Base-by-base conservation (phyloP, 2,888 invertebrate genomes). In the Diaphora mendica region DNA sequence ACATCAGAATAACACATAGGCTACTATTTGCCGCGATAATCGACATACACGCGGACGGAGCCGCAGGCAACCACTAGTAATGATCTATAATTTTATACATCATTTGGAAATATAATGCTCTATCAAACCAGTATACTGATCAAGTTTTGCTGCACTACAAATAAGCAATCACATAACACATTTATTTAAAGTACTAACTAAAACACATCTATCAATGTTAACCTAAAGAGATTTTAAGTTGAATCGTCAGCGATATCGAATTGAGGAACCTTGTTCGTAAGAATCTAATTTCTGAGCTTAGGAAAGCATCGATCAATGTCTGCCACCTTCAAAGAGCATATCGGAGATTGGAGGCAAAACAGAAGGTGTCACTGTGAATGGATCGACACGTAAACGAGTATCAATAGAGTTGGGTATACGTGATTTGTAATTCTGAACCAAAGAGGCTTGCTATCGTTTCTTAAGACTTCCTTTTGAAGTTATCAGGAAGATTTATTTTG, bases 231-330 rank as follows among this genome's bases (percentile, higher is more conserved):
- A 72, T 76, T 75, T 77, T 64, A 75, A 72, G 69, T 62, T 74
- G 35, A 66, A 67, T 74, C 75, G 76, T 75, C 70, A 70, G 44
- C 75, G 72, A 73, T 81, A 82, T 78, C 79, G 78, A 78, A 87
- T 86, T 81, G 81, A 85, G 79, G 74, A 86, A 83, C 77, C 79
- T 71, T 85, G 85, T 87, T 84, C 74, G 62, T 73, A 77, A 72
- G 75, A 82, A 82, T 84, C 81, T 80, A 79, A 83, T 85, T 85
- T 81, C 77, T 75, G 75, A 78, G 83, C 82, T 83, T 83, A 79
- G 81, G 76, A 77, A 80, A 75, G 74, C 91, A 94, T 93, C 93
- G 85, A 93, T 93, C 93, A 93, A 87, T 82, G 94, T 93, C 93
- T 86, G 66, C 44, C 72, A 33, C 76, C 85, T 88, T 91, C 90